Conservation (phyloP, 2,113 vertebrate genomes). For the Microcebus ravelobensis region DNA sequence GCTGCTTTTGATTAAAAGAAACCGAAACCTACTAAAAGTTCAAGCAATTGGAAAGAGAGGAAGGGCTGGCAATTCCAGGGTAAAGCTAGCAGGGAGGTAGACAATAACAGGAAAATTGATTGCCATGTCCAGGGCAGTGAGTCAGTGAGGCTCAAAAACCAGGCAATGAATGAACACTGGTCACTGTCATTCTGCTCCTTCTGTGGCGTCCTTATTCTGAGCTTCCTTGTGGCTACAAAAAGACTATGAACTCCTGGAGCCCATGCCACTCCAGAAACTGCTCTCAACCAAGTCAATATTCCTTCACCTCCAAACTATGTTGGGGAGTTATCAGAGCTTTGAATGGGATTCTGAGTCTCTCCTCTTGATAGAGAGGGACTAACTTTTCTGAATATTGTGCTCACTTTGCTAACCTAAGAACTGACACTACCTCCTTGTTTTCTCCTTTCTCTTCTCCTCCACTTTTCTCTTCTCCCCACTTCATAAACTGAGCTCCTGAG, state of each 20-base stretch:
- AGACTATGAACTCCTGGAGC: neutral
- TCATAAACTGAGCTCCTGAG: neutral
- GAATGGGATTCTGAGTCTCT: neutral
- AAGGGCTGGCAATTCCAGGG: neutral
- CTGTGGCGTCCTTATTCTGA: neutral
- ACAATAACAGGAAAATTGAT: neutral
- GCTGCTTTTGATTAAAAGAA: slow-evolving; percentile 59
- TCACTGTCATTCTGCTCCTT: neutral
- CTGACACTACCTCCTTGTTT: neutral
- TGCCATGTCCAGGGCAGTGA: neutral
- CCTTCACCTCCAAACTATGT: neutral
- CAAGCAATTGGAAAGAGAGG: neutral
- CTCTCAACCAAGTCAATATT: neutral
- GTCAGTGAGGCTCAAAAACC: neutral
- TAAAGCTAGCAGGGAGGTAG: neutral
- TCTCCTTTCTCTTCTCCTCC: neutral
- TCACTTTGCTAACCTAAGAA: neutral
- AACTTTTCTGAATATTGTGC: neutral
- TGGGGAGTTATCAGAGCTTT: slow-evolving; percentile 17
- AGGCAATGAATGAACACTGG: neutral
- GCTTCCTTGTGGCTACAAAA: neutral
- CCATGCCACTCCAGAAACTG: neutral
- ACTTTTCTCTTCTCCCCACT: neutral
- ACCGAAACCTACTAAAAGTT: neutral
- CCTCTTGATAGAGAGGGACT: neutral